These are phyloP conservation scores for Leuciscus idus DNA, from an alignment of 2,113 vertebrate genomes.

Conservation along the genomic window DNA sequence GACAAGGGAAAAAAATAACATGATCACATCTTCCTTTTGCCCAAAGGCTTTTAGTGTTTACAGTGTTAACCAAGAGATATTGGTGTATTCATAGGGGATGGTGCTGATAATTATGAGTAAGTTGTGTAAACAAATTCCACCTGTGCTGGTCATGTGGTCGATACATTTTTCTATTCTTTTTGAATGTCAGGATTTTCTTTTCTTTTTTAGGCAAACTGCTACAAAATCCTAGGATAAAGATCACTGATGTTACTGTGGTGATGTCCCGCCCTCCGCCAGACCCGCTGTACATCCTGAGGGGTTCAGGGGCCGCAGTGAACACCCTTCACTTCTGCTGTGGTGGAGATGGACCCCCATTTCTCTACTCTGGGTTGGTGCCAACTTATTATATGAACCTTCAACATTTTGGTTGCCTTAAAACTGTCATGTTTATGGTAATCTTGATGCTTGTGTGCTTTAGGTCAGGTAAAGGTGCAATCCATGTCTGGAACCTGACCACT, in stretches of 20 bases:
- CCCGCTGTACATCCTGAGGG: constrained; percentile 88
- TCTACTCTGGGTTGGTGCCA: constrained; percentile 89
- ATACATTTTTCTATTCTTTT: not conserved
- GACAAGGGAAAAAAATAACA: constrained; percentile 37
- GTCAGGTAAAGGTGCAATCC: constrained; percentile 83
- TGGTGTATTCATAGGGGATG: constrained; percentile 49
- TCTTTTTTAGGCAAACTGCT: too few relatives aligned
- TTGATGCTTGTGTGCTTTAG: constrained; percentile 68
- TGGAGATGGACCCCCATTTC: constrained; percentile 68
- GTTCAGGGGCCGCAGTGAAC: constrained; percentile 81
- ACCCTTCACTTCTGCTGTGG: constrained; percentile 82
- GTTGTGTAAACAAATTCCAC: not conserved
- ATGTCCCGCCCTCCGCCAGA: constrained; percentile 81
- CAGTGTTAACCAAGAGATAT: constrained; percentile 61
- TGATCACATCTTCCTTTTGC: constrained; percentile 36
- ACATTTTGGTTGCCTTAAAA: not conserved
- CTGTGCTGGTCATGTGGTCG: not conserved
- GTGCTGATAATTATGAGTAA: constrained; percentile 23
- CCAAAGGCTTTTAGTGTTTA: constrained; percentile 67
- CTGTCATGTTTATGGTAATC: not conserved
- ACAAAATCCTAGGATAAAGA: not conserved
- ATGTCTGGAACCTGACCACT: constrained; percentile 89
- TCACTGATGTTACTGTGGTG: not conserved
- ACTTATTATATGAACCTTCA: not conserved
- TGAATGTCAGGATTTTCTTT: not conserved